phyloP scores from a whole-genome alignment of 2,888 invertebrate genomes.

The Dynastes tityus region DNA sequence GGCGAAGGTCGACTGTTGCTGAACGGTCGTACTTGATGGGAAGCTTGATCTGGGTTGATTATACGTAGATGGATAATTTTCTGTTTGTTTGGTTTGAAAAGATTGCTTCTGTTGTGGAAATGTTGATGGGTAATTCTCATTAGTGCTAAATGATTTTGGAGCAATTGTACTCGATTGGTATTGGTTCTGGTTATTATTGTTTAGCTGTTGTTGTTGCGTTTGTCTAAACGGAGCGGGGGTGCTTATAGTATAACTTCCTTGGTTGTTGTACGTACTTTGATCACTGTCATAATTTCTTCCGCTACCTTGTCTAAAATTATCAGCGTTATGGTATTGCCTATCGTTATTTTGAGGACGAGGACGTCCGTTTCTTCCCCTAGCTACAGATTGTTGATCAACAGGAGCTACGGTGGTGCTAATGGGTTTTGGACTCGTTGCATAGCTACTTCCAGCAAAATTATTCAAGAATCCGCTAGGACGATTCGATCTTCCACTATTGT shows the following conservation, averaged over 20 bases:
- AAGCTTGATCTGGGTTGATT: constrained; percentile 52
- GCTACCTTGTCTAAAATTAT: constrained; percentile 61
- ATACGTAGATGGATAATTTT: constrained; percentile 62
- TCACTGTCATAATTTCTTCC: constrained; percentile 53
- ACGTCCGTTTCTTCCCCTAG: constrained; percentile 55
- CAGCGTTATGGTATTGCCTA: constrained; percentile 61
- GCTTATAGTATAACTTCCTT: constrained; percentile 64
- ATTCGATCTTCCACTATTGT: constrained; percentile 65
- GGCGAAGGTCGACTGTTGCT: constrained; percentile 50
- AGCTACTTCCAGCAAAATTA: constrained; percentile 71
- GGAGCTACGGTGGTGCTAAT: constrained; percentile 62
- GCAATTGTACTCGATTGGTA: constrained; percentile 58
- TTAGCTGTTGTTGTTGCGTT: constrained; percentile 60
- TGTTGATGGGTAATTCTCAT: constrained; percentile 56
- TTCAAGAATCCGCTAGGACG: constrained; percentile 68
- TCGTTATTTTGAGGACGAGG: constrained; percentile 57
- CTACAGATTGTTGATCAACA: constrained; percentile 45
- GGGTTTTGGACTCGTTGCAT: constrained; percentile 71
- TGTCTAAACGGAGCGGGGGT: constrained; percentile 69
- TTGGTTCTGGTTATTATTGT: constrained; percentile 48
- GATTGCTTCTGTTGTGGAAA: constrained; percentile 48
- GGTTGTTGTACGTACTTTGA: constrained; percentile 54
- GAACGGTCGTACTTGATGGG: constrained; percentile 54
- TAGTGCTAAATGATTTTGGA: constrained; percentile 47
- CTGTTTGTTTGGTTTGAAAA: constrained; percentile 58